Evolutionary conservation across 1,140 invertebrate species (phyloP), one percentile per base, ranked within the genome.

Genomic region (Augochlora pura): DNA sequence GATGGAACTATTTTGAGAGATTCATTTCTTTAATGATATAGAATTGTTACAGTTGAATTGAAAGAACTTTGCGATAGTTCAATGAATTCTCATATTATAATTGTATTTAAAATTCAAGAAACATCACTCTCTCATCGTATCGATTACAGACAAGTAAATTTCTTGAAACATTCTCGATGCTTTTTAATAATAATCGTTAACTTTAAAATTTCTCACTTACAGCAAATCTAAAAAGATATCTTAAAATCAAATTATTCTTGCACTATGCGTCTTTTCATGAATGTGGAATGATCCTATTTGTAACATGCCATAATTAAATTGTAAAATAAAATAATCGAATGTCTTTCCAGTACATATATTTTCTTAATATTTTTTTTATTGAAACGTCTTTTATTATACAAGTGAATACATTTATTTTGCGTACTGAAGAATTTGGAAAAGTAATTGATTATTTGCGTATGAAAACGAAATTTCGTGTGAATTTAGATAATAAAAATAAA

Each of bases 1-100:
- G 7, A 39, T 39, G 9, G 27, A 25, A 14, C 12, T 38, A 18
- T 38, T 69, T 71, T 25, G 49, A 52, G 9, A 38, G 12, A 60
- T 70, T 70, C 46, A 70, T 49, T 16, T 23, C 68, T 49, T 64
- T 74, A 49, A 39, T 54, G 5, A 38, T 6, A 9, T 57, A 57
- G 21, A 57, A 57, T 57, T 62, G 27, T 62, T 59, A 23, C 8
- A 69, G 12, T 69, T n/a, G 7, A 70, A 52, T n/a, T 63, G 3
- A 63, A 70, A 77, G 32, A 6, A 62, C 25, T 49, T 68, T 38
- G 23, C 42, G 46, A 6, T 32, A 77, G 75, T 77, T 70, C 75
- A 39, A 77, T 77, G 75, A 77, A 77, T 77, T 52, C 75, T 70
- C 23, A 52, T 63, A 1, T 21, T 52, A 57, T 21, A 52, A 27